Evolutionary conservation across 2,113 vertebrate species (phyloP).

Genomic region (Melanocharis versteri): DNA sequence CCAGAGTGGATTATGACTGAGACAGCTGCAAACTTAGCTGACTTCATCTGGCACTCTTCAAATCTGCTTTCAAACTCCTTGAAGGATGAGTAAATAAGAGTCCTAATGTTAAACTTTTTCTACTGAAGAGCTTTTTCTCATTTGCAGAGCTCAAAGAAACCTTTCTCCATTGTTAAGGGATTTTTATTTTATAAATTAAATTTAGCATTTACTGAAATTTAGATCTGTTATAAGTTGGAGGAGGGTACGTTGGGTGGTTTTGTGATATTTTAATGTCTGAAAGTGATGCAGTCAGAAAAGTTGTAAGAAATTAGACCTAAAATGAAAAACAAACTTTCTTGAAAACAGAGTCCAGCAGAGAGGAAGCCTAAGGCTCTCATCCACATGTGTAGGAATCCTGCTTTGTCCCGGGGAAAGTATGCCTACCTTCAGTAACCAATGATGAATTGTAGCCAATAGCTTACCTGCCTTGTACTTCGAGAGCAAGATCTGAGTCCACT

Average conservation of each 20-base stretch:
- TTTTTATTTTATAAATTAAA: neutral
- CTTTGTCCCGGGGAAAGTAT: neutral
- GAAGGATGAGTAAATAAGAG: neutral
- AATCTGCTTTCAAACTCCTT: neutral
- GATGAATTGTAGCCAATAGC: neutral
- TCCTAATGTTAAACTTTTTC: neutral
- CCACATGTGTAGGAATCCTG: neutral
- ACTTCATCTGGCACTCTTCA: neutral
- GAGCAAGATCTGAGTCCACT: neutral
- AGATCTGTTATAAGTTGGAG: neutral
- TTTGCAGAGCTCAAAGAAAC: neutral
- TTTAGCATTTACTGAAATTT: neutral
- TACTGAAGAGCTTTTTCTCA: neutral
- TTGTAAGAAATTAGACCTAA: conserved; percentile 13
- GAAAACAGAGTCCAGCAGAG: neutral
- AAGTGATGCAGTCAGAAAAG: neutral
- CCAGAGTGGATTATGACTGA: neutral
- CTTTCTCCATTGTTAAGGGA: neutral
- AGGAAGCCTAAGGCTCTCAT: neutral
- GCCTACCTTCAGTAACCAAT: neutral
- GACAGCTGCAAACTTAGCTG: neutral
- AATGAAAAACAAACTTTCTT: neutral
- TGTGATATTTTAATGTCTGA: neutral
- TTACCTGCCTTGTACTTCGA: neutral
- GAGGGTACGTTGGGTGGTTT: accelerated